These are phyloP conservation scores for Scolopax mira DNA, from an alignment of 2,113 vertebrate genomes.

Conservation along the genomic window DNA sequence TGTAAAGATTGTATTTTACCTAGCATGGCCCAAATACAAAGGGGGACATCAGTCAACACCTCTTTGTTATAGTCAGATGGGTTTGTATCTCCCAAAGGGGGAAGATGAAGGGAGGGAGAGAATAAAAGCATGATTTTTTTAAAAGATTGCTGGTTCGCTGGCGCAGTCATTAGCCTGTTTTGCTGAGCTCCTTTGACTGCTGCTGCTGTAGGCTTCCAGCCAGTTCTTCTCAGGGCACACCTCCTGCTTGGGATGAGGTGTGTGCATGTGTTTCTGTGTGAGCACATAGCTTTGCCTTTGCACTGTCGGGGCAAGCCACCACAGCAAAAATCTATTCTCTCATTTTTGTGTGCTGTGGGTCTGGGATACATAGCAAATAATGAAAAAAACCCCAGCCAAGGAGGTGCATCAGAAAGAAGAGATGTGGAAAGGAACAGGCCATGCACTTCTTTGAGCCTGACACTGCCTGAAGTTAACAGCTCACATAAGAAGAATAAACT, in stretches of 20 bases:
- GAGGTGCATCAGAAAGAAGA: not conserved
- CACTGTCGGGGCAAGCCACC: not conserved
- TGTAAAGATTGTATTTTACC: not conserved
- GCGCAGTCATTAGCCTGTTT: not conserved
- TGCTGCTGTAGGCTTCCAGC: not conserved
- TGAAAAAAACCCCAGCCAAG: not conserved
- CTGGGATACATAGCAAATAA: not conserved
- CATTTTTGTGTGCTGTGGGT: not conserved
- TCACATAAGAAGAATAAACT: conserved; percentile 73
- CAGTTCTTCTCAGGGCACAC: not conserved
- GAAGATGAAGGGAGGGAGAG: not conserved
- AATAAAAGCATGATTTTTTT: not conserved
- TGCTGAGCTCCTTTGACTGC: not conserved
- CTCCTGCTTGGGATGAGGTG: too few relatives aligned
- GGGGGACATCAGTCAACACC: not conserved
- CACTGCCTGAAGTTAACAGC: conserved; percentile 71
- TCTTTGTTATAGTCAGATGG: not conserved
- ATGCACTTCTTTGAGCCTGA: conserved; percentile 3
- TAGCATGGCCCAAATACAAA: not conserved
- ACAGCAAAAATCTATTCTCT: not conserved
- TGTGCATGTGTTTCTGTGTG: too few relatives aligned
- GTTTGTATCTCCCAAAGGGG: not conserved
- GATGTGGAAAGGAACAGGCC: not conserved
- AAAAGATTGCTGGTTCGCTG: not conserved
- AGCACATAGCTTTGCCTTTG: not conserved